Base-by-base conservation (phyloP, 2,113 vertebrate species). In the Datnioides undecimradiatus region DNA sequence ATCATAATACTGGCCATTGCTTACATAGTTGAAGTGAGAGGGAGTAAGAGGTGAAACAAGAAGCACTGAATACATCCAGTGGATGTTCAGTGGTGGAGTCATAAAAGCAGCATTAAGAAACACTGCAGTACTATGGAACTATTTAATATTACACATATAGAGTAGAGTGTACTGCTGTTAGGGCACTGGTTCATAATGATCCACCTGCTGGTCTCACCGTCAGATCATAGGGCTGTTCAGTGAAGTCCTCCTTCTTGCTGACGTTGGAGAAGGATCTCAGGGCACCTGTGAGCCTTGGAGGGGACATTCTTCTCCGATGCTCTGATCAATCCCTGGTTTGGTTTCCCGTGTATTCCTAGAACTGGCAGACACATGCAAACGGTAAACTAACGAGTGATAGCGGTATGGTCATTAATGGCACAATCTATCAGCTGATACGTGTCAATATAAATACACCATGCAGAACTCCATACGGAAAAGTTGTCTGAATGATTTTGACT, bases 261-360 rank as follows among this genome's bases (percentile, higher is more conserved):
- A 99, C 96, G 87, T 94, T 96, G 93, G 98, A 99, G 94, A 99
- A 99, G 79, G 97, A 98, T 88, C 97, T 96, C 82, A 99, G 92
- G 11, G 97, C 97, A 74, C 96, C 96, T 17, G 98, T 99, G 88
- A 99, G 96, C 55, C 97, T 95, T 73, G 98, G 98, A 91, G 97
- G 96, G 94, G 96, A 94, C 97, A 99, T 99, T 45, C 91, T 90
- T 92, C 92, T 91, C 73, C 74, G 76, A 88, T 66, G 93, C 91
- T 91, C 76, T 95, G 92, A 90, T 93, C 91, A 94, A 92, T 86
- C 79, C 89, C 76, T 23, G 33, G 3, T 48, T 11, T n/a, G n/a
- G n/a, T n/a, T 12, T 17, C 1, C 65, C 10, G 8, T 4, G 23
- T 17, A 2, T 19, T 19, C 27, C 54, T 77, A 1, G 5, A 8